These are phyloP conservation scores for Salticus scenicus DNA, from an alignment of 2,888 invertebrate genomes.

Conservation along the genomic window DNA sequence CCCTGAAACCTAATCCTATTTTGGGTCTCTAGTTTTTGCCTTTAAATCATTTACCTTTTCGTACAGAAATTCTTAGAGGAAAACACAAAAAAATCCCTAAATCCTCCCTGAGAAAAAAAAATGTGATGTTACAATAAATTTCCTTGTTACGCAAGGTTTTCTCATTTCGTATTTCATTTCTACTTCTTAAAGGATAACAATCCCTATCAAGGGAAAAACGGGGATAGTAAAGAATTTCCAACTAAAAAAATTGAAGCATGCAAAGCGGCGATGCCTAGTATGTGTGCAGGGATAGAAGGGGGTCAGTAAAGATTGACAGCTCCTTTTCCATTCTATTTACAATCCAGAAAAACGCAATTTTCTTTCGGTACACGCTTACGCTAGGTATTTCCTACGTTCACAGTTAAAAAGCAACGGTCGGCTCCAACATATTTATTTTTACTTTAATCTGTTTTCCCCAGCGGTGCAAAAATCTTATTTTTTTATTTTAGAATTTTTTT, in stretches of 20 bases:
- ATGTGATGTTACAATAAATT: conserved; percentile 59
- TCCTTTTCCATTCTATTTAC: conserved; percentile 64
- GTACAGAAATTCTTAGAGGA: conserved; percentile 39
- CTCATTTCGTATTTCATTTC: conserved; percentile 67
- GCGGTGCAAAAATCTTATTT: conserved; percentile 34
- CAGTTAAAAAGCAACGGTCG: conserved; percentile 66
- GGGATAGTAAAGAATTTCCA: conserved; percentile 1
- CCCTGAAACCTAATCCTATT: conserved; percentile 28
- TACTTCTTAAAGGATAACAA: conserved; percentile 65
- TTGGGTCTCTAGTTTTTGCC: conserved; percentile 19
- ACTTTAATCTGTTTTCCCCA: conserved; percentile 65
- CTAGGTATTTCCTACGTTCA: conserved; percentile 33
- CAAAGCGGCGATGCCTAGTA: conserved; percentile 28
- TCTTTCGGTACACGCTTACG: conserved; percentile 54
- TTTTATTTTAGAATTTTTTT: conserved; percentile 31
- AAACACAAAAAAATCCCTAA: not conserved
- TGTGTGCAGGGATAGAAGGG: not conserved
- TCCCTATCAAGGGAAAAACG: conserved; percentile 55
- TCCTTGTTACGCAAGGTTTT: conserved; percentile 60
- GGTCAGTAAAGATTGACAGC: conserved; percentile 60
- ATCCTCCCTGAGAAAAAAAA: conserved; percentile 16
- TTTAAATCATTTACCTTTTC: conserved; percentile 33
- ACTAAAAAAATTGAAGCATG: conserved; percentile 31
- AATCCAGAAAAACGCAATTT: conserved; percentile 66
- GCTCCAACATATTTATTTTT: conserved; percentile 54